These are phyloP conservation scores for Atlantisia rogersi DNA, from an alignment of 2,113 vertebrate genomes.

Conservation along the genomic window DNA sequence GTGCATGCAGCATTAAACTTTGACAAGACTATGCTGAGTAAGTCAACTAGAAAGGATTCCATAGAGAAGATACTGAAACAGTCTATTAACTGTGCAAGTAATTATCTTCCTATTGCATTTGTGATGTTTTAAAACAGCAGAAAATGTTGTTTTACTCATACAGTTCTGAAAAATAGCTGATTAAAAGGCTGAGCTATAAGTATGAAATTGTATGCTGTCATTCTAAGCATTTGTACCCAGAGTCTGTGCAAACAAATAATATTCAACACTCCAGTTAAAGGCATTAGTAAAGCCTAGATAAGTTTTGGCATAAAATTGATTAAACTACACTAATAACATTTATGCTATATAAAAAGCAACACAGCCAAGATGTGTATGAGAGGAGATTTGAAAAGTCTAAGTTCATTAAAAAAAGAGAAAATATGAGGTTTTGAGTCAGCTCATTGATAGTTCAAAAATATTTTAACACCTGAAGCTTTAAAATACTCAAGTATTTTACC, in stretches of 20 bases:
- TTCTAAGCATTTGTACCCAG: not conserved
- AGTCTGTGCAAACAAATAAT: not conserved
- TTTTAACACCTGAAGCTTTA: not conserved
- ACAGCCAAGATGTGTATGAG: not conserved
- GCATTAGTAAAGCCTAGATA: not conserved
- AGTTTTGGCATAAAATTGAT: slow-evolving; percentile 14
- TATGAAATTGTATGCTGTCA: not conserved
- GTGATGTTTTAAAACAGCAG: not conserved
- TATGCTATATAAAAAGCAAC: not conserved
- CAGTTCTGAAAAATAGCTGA: not conserved
- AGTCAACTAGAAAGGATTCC: not conserved
- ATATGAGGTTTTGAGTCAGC: not conserved
- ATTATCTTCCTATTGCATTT: slow-evolving; percentile 4
- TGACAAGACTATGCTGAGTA: not conserved
- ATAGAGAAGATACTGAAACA: not conserved
- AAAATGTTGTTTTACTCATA: not conserved
- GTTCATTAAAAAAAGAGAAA: not conserved
- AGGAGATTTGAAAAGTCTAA: not conserved
- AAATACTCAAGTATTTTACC: not conserved
- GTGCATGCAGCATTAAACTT: not conserved
- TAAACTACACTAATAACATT: not conserved
- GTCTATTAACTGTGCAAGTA: not conserved
- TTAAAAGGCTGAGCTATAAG: not conserved
- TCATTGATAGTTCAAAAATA: not conserved
- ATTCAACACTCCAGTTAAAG: not conserved